Evolutionary conservation across 2,888 invertebrate species (phyloP), one percentile per base, ranked within the genome.

Genomic region (Gastracanthus pulcherrimus): DNA sequence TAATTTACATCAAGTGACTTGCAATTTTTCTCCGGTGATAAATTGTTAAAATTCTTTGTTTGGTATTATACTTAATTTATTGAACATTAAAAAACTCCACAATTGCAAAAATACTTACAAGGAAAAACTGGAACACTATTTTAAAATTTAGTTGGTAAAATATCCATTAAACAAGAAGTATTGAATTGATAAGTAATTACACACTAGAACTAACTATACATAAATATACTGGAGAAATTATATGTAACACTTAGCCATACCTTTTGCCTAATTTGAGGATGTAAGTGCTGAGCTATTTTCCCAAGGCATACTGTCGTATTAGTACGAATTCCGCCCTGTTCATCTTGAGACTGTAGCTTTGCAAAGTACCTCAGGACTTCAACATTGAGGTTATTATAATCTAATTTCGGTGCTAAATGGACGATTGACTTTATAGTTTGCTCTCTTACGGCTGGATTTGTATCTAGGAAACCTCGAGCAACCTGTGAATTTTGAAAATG

Each of bases 251-350:
- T 19, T 26, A n/a, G 31, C 60, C 19, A 51, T 82, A 91, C 91
- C 90, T 98, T 97, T 92, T 99, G 98, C 45, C 99, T 94, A 76
- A 98, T 98, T 92, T 97, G 96, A 0, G 99, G 99, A 93, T 98
- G 97, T 69, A 99, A 93, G 92, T 98, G 97, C 82, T 97, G 96
- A 4, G 99, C 98, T 85, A 99, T 97, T 93, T 99, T 99, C 81
- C 99, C 99, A 79, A 99, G 93, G 91, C 99, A 99, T 36, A 99
- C 98, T 16, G 99, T 99, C 13, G 99, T 99, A 92, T 99, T 99
- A 7, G 99, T 99, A 87, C 99, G 95, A 86, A 96, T 96, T 13
- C 96, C 95, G 60, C 98, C 98, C 92, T 98, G 98, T 87, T 98
- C 98, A 90, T 99, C 98, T 90, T 97, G 97, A 7, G 97, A 95